Evolutionary conservation across 2,888 invertebrate species (phyloP).

Genomic region (Endomychus coccineus): DNA sequence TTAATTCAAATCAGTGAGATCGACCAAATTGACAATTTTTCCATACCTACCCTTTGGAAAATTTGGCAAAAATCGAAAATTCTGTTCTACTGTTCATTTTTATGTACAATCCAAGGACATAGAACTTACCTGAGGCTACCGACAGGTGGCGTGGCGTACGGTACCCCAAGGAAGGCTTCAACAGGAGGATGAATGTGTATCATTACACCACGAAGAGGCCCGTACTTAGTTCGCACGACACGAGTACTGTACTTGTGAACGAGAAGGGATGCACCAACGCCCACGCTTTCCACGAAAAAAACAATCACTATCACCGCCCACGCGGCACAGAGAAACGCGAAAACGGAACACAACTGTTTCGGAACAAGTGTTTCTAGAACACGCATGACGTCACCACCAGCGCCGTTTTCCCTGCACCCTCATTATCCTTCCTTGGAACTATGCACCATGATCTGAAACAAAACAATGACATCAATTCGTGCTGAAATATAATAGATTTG

Average conservation of each 20-base stretch:
- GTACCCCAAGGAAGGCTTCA: conserved; percentile 88
- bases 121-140: conserved; percentile 79
- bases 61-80: too few species aligned
- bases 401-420: conserved; percentile 16
- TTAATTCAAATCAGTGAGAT: too few species aligned
- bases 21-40: too few species aligned
- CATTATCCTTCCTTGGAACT: conserved; percentile 17
- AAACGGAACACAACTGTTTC: conserved; percentile 34
- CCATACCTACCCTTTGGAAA: too few species aligned
- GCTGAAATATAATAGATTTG: background rate
- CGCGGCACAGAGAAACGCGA: conserved; percentile 1
- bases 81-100: too few species aligned
- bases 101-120: too few species aligned
- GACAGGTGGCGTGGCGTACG: conserved; percentile 86
- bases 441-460: background rate
- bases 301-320: conserved; percentile 10
- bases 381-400: conserved; percentile 41
- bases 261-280: conserved; percentile 48
- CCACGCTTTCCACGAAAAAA: conserved; percentile 46
- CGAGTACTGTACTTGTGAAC: conserved; percentile 74
- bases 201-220: conserved; percentile 76
- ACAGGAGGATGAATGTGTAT: conserved; percentile 74
- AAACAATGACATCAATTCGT: too few species aligned
- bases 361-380: conserved; percentile 24
- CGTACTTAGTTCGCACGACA: conserved; percentile 84